These are phyloP conservation scores for Kuschelorhynchus macadamiae DNA, from an alignment of 2,888 invertebrate genomes.

Conservation along the genomic window DNA sequence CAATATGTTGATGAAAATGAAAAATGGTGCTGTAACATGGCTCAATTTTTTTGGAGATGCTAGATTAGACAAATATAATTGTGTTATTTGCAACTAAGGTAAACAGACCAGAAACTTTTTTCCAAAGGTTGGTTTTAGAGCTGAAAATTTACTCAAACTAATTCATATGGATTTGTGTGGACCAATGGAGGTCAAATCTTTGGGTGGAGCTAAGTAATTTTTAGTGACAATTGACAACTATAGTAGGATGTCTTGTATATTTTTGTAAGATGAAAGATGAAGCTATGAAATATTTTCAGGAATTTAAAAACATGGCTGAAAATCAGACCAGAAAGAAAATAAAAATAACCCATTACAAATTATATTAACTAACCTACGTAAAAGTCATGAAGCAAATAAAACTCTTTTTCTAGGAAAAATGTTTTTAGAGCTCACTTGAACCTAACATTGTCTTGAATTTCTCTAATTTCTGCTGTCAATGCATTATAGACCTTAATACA, in stretches of 20 bases:
- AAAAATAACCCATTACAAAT: too few relatives aligned
- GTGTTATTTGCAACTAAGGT: not conserved
- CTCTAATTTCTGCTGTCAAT: too few relatives aligned
- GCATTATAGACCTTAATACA: too few relatives aligned
- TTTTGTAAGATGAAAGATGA: not conserved
- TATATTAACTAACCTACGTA: too few relatives aligned
- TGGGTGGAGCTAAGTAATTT: not conserved
- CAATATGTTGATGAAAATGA: not conserved
- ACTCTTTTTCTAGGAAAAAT: too few relatives aligned
- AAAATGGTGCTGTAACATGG: not conserved
- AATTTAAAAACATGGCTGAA: too few relatives aligned
- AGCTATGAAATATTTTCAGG: not conserved
- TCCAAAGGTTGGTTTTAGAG: not conserved
- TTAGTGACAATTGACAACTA: not conserved
- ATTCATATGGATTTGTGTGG: not conserved
- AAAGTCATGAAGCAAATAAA: too few relatives aligned
- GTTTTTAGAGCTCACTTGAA: too few relatives aligned
- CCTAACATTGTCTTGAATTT: too few relatives aligned
- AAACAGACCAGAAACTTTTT: constrained; percentile 4
- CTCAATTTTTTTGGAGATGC: not conserved
- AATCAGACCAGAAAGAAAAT: too few relatives aligned
- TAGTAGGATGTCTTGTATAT: too few relatives aligned
- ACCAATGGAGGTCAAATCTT: constrained; percentile 1
- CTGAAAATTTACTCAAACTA: not conserved
- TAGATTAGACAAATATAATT: not conserved